These are phyloP conservation scores for Loriculus beryllinus DNA, from an alignment of 2,797 vertebrate species.

Conservation along the genomic window DNA sequence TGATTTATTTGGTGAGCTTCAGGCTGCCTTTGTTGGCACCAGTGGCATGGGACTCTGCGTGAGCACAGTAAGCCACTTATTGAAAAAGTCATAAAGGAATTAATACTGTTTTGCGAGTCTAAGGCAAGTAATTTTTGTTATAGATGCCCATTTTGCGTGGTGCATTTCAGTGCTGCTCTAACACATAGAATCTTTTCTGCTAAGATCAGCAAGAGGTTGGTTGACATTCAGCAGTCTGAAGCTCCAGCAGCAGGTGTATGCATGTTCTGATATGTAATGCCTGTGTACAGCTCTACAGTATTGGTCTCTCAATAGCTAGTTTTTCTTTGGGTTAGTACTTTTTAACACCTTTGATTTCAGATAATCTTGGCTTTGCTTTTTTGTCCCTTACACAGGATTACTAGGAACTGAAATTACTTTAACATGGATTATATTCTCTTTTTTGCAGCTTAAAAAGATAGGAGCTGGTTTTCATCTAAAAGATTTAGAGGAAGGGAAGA, in stretches of 20 bases:
- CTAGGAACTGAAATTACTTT: not conserved
- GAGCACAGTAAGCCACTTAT: not conserved
- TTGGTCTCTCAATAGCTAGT: not conserved
- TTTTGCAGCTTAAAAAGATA: not conserved
- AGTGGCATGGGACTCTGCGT: not conserved
- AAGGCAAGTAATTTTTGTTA: not conserved
- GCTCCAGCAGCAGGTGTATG: not conserved
- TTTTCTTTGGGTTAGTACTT: not conserved
- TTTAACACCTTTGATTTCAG: not conserved
- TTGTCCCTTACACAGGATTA: not conserved
- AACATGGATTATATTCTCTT: not conserved
- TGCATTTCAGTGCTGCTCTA: not conserved
- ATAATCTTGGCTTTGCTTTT: not conserved
- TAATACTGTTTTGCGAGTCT: not conserved
- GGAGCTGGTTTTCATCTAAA: not conserved
- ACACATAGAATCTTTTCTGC: not conserved
- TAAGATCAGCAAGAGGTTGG: not conserved
- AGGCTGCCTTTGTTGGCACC: not conserved
- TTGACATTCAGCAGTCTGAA: not conserved
- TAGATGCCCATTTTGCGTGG: not conserved
- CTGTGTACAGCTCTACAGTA: not conserved
- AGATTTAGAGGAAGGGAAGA: not conserved
- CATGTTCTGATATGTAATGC: not conserved
- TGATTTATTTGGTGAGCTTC: not conserved
- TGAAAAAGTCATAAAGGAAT: not conserved